Percentiles rank a stretch among this genome's conserved stretches.
phyloP scores from a whole-genome alignment of 2,888 invertebrate genomes.

The Byasa hedistus region DNA sequence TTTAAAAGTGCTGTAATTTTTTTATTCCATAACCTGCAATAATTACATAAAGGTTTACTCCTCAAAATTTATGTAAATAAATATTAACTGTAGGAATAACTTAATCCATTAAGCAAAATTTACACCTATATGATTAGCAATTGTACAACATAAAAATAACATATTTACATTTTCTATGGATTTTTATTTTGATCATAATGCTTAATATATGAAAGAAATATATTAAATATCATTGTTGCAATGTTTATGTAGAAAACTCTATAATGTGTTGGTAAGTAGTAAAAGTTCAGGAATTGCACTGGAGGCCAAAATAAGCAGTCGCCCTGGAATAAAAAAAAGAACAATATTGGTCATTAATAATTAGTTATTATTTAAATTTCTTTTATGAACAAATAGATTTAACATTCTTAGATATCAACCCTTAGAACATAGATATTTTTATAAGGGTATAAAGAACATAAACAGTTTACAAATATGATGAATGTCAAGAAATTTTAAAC shows the following conservation, averaged over 20 bases:
- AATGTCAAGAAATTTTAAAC: too few relatives aligned
- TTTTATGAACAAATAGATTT: too few relatives aligned
- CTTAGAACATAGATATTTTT: too few relatives aligned
- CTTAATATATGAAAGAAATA: constrained; percentile 93
- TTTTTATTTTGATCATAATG: constrained; percentile 75
- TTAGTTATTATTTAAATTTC: too few relatives aligned
- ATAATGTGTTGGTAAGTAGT: constrained; percentile 88
- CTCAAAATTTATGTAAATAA: neutral
- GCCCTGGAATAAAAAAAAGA: constrained; percentile 79
- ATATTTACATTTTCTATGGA: constrained; percentile 34
- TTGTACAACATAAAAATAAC: constrained; percentile 22
- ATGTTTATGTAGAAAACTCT: constrained; percentile 93
- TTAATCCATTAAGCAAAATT: constrained; percentile 23
- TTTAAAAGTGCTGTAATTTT: neutral
- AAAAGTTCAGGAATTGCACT: constrained; percentile 93
- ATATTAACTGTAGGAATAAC: neutral
- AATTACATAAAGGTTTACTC: neutral
- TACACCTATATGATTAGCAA: constrained; percentile 15
- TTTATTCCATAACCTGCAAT: neutral
- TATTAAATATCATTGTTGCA: constrained; percentile 92
- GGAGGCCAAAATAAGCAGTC: constrained; percentile 96
- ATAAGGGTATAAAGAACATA: too few relatives aligned
- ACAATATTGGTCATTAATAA: too few relatives aligned
- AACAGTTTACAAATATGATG: too few relatives aligned
- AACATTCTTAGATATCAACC: too few relatives aligned